Evolutionary conservation across 2,113 vertebrate genomes (phyloP), one percentile per base, ranked within the genome.

Genomic region (Pangasianodon gigas): DNA sequence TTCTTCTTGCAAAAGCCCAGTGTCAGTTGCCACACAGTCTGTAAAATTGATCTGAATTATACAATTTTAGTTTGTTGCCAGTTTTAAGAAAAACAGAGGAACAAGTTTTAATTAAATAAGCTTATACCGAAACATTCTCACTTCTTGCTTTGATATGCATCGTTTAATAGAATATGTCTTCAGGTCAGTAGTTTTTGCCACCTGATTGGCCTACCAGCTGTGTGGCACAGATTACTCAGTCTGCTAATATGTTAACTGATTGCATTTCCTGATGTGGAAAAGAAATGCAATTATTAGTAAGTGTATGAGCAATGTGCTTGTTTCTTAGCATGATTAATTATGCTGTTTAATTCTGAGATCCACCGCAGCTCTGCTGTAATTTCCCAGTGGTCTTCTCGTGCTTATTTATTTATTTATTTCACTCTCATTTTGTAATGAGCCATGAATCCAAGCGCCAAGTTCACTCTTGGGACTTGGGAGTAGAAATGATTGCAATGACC

Each of bases 301-400:
- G 95, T 95, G 96, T 95, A 95, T 94, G 95, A 96, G 94, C 94
- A 94, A 93, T 93, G 86, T 56, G 94, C 94, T 96, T 95, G 94
- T 96, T 95, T 94, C 95, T 94, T 95, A 95, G 94, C 94, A 94
- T 95, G 95, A 96, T 96, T 96, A 96, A 96, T 96, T 96, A 96
- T 96, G 95, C 95, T 94, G 95, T 96, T 96, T 96, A 96, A 96
- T 96, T 96, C 95, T 92, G 86, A 95, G 95, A 96, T 96, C 94
- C 95, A 95, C 94, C 94, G 93, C 90, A 91, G 94, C 94, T 94
- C 94, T 87, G 93, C 93, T 95, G 94, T 96, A 96, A 96, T 96
- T 96, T 96, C 95, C 95, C 95, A 94, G 94, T 95, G 95, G 96
- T 94, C 95, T 96, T 93, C 94, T 90, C 80, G 58, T 91, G 94